Percentiles rank a stretch among this genome's conserved stretches.
phyloP scores from a whole-genome alignment of 2,113 vertebrate species.

The Sturnus vulgaris region DNA sequence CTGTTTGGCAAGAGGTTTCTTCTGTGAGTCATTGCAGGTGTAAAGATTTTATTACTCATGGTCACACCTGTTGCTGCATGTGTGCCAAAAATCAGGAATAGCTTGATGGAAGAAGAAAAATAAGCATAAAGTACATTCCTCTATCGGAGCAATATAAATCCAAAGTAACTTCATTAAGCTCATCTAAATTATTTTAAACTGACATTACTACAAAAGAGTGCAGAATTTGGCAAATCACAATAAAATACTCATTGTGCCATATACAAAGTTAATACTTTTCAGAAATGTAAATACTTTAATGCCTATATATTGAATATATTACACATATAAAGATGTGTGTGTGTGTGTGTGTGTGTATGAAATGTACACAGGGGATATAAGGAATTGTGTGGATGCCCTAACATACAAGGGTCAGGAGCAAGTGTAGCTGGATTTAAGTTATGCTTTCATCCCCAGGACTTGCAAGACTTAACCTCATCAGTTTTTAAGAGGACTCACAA shows the following conservation, averaged over 20 bases:
- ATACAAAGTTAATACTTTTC: not conserved
- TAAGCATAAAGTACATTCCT: not conserved
- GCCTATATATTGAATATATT: not conserved
- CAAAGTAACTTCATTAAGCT: not conserved
- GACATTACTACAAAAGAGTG: not conserved
- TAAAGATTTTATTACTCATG: conserved; percentile 55
- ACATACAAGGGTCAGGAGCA: not conserved
- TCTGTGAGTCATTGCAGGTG: conserved; percentile 54
- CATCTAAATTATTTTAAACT: not conserved
- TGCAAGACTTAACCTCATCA: not conserved
- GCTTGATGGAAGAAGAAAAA: conserved; percentile 16
- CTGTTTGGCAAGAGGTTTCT: conserved; percentile 49
- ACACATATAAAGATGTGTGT: not conserved
- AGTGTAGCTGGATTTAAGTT: not conserved
- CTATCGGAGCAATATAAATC: not conserved
- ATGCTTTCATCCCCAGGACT: not conserved
- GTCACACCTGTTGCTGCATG: conserved; percentile 25
- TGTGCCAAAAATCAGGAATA: conserved; percentile 40
- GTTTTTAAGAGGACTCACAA: conserved; percentile 1
- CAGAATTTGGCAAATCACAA: not conserved
- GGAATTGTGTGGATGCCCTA: not conserved
- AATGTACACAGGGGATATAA: not conserved
- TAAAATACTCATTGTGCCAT: not conserved
- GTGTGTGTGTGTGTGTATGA: not conserved
- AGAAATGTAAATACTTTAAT: not conserved